Percentiles rank a stretch among this genome's conserved stretches.
Evolutionary conservation across 2,797 vertebrate species (phyloP).

Genomic region (Hippocampus kuda): DNA sequence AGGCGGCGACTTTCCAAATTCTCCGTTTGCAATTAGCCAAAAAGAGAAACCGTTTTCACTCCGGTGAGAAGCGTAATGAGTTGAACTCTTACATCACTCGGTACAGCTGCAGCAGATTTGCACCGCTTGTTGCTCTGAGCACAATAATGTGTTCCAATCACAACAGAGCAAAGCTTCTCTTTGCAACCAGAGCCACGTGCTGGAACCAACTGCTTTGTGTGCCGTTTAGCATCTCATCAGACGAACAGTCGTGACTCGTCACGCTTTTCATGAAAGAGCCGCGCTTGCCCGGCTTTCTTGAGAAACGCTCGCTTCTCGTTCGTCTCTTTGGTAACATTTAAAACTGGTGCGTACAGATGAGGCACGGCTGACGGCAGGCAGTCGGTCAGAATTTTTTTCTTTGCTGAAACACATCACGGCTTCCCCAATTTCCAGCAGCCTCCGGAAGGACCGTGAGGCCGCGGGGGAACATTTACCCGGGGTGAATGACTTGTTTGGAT

Average conservation of each 20-base stretch:
- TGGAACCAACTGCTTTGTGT: neutral
- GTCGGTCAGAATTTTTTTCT: constrained; percentile 53
- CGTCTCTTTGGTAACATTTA: neutral
- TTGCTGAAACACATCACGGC: constrained; percentile 52
- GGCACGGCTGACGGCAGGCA: constrained; percentile 32
- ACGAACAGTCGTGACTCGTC: neutral
- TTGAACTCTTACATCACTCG: constrained; percentile 11
- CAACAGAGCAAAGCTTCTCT: constrained; percentile 1
- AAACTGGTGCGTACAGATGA: neutral
- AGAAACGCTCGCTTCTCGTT: neutral
- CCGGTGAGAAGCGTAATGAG: constrained; percentile 4
- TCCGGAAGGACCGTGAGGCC: constrained; percentile 49
- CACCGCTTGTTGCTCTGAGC: constrained; percentile 4
- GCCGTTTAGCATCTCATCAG: constrained; percentile 8
- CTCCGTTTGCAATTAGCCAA: constrained; percentile 1
- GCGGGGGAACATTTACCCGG: constrained; percentile 57
- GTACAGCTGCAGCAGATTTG: constrained; percentile 14
- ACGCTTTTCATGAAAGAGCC: too few relatives aligned
- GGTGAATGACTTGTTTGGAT: constrained; percentile 53
- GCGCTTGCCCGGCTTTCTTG: neutral
- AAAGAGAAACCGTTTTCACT: constrained; percentile 7
- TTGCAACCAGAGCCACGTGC: constrained; percentile 2
- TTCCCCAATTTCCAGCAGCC: constrained; percentile 34
- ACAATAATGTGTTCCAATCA: constrained; percentile 1
- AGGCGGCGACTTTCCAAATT: constrained; percentile 2